These are phyloP conservation scores for Malurus leucopterus DNA, from an alignment of 2,797 vertebrate species.

Conservation along the genomic window DNA sequence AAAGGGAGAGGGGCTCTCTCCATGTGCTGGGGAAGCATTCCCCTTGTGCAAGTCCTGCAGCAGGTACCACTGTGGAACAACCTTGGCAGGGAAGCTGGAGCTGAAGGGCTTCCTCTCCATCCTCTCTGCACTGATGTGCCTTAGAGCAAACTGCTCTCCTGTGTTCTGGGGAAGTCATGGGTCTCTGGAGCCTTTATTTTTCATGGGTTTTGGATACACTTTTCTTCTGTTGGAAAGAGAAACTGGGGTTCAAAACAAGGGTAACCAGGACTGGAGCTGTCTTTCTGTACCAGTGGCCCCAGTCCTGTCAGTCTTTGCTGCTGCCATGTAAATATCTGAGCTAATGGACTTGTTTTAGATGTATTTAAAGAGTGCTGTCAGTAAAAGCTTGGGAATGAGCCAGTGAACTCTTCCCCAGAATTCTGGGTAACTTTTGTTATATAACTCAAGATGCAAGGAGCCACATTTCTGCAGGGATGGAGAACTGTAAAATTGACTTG, in stretches of 20 bases:
- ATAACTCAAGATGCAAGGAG: background rate
- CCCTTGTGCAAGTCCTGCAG: fast-evolving
- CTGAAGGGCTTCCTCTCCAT: background rate
- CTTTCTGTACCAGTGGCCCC: background rate
- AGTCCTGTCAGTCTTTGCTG: background rate
- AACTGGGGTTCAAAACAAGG: background rate
- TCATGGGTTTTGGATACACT: background rate
- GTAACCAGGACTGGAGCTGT: background rate
- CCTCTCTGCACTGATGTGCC: fast-evolving
- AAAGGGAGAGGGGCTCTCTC: background rate
- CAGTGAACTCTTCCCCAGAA: background rate
- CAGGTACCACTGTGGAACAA: fast-evolving
- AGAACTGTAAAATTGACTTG: background rate
- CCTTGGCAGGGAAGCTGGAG: background rate
- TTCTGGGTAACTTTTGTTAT: background rate
- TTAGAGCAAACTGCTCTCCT: background rate
- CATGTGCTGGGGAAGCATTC: fast-evolving
- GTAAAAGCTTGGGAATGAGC: background rate
- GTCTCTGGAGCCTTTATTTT: background rate
- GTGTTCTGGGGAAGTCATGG: fast-evolving
- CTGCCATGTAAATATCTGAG: background rate
- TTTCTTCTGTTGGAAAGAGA: background rate
- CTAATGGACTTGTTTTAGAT: background rate
- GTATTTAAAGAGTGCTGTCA: background rate
- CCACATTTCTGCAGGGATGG: background rate